Conservation (phyloP, 23 tunicate species). For the Phallusia fumigata region DNA sequence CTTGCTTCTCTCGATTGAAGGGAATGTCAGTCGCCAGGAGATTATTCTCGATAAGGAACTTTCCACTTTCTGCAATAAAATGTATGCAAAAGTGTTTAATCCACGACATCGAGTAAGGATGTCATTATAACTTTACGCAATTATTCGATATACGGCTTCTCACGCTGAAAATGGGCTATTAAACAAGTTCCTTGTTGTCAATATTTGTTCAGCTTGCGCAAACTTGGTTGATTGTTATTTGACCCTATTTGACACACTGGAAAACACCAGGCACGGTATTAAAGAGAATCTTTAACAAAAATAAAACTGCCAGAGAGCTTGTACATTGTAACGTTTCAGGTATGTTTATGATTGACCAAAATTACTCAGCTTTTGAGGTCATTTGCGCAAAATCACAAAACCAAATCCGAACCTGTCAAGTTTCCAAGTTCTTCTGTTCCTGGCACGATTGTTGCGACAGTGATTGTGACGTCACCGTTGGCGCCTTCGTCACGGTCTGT, state of each 20-base stretch:
- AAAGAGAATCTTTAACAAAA: too few species aligned
- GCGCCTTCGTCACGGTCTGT: conserved; percentile 63
- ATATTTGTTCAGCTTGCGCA: too few species aligned
- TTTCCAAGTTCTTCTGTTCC: conserved; percentile 36
- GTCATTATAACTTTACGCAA: background rate
- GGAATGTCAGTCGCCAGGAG: conserved; percentile 45
- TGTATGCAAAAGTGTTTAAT: too few species aligned
- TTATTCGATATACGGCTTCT: background rate
- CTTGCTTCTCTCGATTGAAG: conserved; percentile 44
- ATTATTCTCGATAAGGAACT: conserved; percentile 16
- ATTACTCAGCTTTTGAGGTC: too few species aligned
- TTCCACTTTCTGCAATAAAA: conserved; percentile 17
- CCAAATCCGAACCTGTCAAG: conserved; percentile 28
- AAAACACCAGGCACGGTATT: too few species aligned
- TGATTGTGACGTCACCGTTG: conserved; percentile 61
- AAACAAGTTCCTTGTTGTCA: background rate
- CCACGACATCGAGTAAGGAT: background rate
- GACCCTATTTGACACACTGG: too few species aligned
- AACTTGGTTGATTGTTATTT: too few species aligned
- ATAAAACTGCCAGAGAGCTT: too few species aligned
- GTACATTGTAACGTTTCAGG: too few species aligned
- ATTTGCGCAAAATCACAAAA: background rate
- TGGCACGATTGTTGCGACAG: conserved; percentile 38
- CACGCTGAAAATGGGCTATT: background rate
- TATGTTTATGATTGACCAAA: too few species aligned